These are phyloP conservation scores for Magallana nippona DNA, from an alignment of 2,888 invertebrate genomes.

Conservation along the genomic window DNA sequence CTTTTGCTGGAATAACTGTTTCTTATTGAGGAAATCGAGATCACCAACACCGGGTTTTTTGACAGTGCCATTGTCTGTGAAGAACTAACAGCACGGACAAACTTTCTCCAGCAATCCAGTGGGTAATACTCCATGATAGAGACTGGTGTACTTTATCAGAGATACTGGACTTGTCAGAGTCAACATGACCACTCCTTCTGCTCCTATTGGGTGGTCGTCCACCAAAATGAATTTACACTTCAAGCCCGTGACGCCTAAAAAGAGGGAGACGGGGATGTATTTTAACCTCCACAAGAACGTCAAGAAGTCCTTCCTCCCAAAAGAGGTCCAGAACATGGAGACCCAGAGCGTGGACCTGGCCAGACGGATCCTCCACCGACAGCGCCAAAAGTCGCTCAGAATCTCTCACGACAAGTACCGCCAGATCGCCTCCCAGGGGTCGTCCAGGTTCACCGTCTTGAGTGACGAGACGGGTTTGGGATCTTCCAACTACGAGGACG, in stretches of 20 bases:
- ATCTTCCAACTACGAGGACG: constrained; percentile 52
- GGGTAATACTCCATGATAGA: too few species aligned
- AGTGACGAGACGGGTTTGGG: constrained; percentile 48
- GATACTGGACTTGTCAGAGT: neutral
- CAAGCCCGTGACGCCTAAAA: constrained; percentile 57
- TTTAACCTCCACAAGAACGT: constrained; percentile 58
- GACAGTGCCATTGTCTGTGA: too few species aligned
- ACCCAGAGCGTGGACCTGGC: constrained; percentile 59
- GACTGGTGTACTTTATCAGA: too few species aligned
- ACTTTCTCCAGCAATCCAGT: too few species aligned
- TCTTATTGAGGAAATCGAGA: constrained; percentile 1
- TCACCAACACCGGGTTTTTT: neutral
- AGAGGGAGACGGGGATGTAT: constrained; percentile 60
- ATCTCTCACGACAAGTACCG: constrained; percentile 31
- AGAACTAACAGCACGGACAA: too few species aligned
- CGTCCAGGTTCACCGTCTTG: constrained; percentile 1
- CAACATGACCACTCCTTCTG: constrained; percentile 39
- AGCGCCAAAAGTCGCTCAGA: constrained; percentile 41
- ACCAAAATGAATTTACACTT: constrained; percentile 59
- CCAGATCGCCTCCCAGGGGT: constrained; percentile 29
- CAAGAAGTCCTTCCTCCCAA: constrained; percentile 58
- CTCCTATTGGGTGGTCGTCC: constrained; percentile 64
- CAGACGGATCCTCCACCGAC: constrained; percentile 59
- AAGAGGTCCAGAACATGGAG: constrained; percentile 54
- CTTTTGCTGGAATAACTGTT: neutral